Evolutionary conservation across 2,888 invertebrate genomes (phyloP), one percentile per base, ranked within the genome.

Genomic region (Heliconius hortense): DNA sequence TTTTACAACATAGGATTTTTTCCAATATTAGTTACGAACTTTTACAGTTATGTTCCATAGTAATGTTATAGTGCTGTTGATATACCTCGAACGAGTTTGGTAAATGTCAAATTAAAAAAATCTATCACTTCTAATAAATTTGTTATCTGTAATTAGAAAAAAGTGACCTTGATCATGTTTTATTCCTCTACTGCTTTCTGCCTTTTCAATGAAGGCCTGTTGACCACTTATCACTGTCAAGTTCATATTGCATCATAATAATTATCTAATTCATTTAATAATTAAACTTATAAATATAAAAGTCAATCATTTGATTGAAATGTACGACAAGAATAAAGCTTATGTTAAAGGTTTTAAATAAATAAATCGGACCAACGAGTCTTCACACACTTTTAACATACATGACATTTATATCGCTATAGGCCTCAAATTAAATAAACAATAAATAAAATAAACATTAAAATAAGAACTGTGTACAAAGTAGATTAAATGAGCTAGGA

Each of bases 91-190:
- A 84, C 81, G 82, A 85, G 53, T 79, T 84, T 88, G 86, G 90
- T 86, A 89, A 82, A 82, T 48, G 71, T 75, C 72, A 67, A 69
- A 79, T 76, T 67, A 68, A 84, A 83, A 60, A 83, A 84, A 84
- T 82, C 80, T 80, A 87, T 85, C 86, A 84, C 84, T 82, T 84
- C 87, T 85, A 89, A 87, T 24, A 39, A 88, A 87, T 89, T 90
- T 90, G 88, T 86, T 88, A 88, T 86, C 88, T 86, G 85, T 90
- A 90, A 91, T 87, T 92, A 92, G 91, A 89, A 91, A 89, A 89
- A 93, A 93, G 93, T 93, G 93, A 90, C 93, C 93, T 93, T 93
- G 91, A 89, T 90, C 91, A 92, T 91, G 87, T 88, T 88, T 88
- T 88, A 86, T 89, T 77, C 88, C 89, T 89, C 90, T 89, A 88